A percentile compares a stretch with the other conserved stretches of the same genome.
These are phyloP conservation scores for Melanocharis versteri DNA, from an alignment of 2,113 vertebrate genomes.

Conservation along the genomic window DNA sequence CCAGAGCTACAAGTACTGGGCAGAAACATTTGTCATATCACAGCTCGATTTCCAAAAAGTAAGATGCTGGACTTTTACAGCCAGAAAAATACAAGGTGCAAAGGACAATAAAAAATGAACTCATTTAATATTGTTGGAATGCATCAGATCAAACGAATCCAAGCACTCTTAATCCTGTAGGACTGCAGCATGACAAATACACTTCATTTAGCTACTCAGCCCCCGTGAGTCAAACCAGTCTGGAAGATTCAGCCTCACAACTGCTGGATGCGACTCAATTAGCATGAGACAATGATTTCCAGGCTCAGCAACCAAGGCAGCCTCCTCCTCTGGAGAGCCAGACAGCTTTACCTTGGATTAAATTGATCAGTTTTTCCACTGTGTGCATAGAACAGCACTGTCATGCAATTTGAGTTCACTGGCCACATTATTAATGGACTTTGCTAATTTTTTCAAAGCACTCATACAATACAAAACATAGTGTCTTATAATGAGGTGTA, in stretches of 20 bases:
- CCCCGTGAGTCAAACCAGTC: background rate
- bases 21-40: constrained; percentile 22
- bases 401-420: background rate
- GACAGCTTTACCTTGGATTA: constrained; percentile 30
- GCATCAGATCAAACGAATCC: background rate
- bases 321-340: background rate
- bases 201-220: background rate
- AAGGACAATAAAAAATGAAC: constrained; percentile 14
- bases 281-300: constrained; percentile 11
- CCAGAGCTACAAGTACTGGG: constrained; percentile 21
- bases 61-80: background rate
- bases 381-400: background rate
- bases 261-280: background rate
- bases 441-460: constrained; percentile 19
- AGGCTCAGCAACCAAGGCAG: background rate
- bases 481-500: background rate
- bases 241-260: background rate
- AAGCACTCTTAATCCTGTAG: background rate
- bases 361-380: constrained; percentile 16
- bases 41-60: constrained; percentile 10
- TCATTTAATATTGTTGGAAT: background rate
- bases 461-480: background rate
- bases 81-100: constrained; percentile 1
- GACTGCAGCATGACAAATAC: constrained; percentile 23
- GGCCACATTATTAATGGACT: background rate